Conservation (phyloP, 2,113 vertebrate species). For the Bostrychus sinensis region DNA sequence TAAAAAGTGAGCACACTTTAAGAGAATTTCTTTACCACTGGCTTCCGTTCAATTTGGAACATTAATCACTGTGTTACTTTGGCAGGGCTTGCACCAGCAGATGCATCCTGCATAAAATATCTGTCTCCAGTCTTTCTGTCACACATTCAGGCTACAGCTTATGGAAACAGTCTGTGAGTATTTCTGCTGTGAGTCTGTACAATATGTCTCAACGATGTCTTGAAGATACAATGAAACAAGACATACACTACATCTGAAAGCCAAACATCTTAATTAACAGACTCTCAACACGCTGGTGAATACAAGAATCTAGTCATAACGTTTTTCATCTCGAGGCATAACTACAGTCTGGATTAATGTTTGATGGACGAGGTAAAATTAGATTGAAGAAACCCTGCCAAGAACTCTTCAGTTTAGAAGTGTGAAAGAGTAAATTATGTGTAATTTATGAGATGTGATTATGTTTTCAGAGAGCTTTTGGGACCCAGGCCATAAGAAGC, state of each 20-base stretch:
- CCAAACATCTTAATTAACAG: neutral
- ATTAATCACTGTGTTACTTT: conserved; percentile 26
- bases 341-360: neutral
- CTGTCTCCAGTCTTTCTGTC: conserved; percentile 5
- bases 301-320: neutral
- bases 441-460: neutral
- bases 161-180: neutral
- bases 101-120: conserved; percentile 18
- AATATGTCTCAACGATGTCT: neutral
- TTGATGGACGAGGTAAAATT: neutral
- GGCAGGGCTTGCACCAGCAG: conserved; percentile 10
- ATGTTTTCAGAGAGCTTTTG: neutral
- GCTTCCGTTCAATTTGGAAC: conserved; percentile 2
- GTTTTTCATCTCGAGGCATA: neutral
- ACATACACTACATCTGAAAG: neutral
- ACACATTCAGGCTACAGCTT: neutral
- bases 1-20: conserved; percentile 15
- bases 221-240: neutral
- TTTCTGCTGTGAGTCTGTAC: neutral
- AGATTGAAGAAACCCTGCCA: too few relatives aligned
- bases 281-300: neutral
- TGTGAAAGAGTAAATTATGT: too few relatives aligned
- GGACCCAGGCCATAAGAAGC: neutral
- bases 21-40: conserved; percentile 14
- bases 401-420: too few relatives aligned